These are phyloP conservation scores for Blera fallax DNA, from an alignment of 2,888 invertebrate genomes.

Conservation along the genomic window DNA sequence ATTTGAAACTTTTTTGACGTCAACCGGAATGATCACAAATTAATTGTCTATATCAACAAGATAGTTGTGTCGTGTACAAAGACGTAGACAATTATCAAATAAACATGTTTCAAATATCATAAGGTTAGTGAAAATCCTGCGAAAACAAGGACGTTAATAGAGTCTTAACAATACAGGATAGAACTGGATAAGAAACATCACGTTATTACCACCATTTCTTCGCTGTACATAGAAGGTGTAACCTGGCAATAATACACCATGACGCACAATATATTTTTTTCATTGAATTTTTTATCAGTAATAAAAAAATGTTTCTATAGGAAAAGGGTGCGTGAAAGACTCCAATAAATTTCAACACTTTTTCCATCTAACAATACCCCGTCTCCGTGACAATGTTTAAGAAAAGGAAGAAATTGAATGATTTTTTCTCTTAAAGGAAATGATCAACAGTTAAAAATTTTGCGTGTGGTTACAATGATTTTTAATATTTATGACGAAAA, in stretches of 20 bases:
- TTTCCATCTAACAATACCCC: background rate
- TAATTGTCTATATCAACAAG: too few relatives aligned
- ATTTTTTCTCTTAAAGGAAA: background rate
- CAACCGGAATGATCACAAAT: too few relatives aligned
- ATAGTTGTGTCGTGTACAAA: too few relatives aligned
- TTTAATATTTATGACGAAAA: conserved; percentile 37
- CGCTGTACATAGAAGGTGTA: too few relatives aligned
- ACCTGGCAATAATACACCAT: background rate
- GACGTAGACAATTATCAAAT: too few relatives aligned
- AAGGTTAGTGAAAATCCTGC: too few relatives aligned
- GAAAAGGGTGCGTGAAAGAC: conserved; percentile 40
- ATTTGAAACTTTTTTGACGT: too few relatives aligned
- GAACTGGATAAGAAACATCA: too few relatives aligned
- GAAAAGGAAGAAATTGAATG: conserved; percentile 9
- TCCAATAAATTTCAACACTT: conserved; percentile 36
- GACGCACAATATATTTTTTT: background rate
- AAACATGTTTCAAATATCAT: too few relatives aligned
- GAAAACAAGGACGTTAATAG: too few relatives aligned
- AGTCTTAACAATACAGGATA: too few relatives aligned
- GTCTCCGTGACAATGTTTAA: background rate
- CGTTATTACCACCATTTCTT: too few relatives aligned
- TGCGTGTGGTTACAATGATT: background rate
- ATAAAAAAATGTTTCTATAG: background rate
- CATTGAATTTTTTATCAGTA: background rate
- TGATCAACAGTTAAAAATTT: conserved; percentile 38